A percentile compares a stretch with the other conserved stretches of the same genome.
These are phyloP conservation scores for Trissonchulus latispiculum DNA, from an alignment of 2,888 invertebrate species.

Conservation along the genomic window DNA sequence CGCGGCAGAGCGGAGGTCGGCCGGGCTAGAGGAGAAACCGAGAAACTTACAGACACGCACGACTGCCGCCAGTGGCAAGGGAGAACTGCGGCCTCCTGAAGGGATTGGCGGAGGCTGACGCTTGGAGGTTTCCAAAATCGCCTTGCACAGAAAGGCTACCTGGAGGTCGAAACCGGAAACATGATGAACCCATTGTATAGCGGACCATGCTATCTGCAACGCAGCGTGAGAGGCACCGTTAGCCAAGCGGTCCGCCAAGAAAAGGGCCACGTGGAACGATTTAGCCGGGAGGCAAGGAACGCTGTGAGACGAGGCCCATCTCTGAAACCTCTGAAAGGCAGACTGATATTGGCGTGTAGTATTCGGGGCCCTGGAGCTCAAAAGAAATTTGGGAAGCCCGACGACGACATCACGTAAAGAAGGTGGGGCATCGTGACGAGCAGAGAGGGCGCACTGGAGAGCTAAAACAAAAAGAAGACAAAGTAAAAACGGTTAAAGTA, in stretches of 20 bases:
- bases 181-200: slow-evolving; percentile 1
- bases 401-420: background rate
- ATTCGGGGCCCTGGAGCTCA: background rate
- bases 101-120: too few relatives aligned
- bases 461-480: background rate
- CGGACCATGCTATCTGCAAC: background rate
- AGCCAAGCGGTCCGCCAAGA: background rate
- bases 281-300: background rate
- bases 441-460: too few relatives aligned
- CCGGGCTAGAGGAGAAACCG: too few relatives aligned
- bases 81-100: too few relatives aligned
- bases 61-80: too few relatives aligned
- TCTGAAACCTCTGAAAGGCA: background rate
- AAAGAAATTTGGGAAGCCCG: background rate
- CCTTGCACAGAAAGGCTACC: background rate
- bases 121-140: background rate
- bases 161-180: background rate
- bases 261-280: background rate
- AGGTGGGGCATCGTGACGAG: too few relatives aligned
- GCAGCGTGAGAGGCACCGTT: background rate
- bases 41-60: too few relatives aligned
- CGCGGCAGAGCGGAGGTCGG: too few relatives aligned
- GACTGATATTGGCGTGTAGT: background rate
- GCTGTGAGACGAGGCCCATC: background rate
- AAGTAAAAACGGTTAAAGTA: too few relatives aligned